phyloP scores from a whole-genome alignment of 2,888 invertebrate genomes.

The Coleophora deauratella region DNA sequence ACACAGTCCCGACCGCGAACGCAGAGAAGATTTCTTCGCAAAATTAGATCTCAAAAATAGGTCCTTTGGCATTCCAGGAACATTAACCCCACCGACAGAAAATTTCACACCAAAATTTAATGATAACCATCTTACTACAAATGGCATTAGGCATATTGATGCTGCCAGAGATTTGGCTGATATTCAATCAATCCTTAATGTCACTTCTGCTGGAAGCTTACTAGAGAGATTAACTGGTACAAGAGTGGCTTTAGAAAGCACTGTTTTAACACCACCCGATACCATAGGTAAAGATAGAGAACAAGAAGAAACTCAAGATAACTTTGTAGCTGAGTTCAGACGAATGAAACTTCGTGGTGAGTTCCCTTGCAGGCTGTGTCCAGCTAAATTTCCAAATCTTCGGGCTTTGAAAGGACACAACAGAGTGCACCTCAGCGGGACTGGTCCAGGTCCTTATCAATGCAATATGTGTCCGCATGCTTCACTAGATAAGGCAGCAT shows the following conservation, averaged over 20 bases:
- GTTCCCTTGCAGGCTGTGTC: constrained; percentile 93
- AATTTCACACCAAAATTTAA: constrained; percentile 57
- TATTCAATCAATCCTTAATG: constrained; percentile 87
- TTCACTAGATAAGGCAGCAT: constrained; percentile 91
- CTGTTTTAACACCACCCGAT: constrained; percentile 60
- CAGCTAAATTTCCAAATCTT: constrained; percentile 89
- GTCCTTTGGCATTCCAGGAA: constrained; percentile 68
- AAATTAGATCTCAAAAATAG: constrained; percentile 85
- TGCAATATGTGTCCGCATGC: constrained; percentile 96
- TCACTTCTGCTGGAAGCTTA: constrained; percentile 81
- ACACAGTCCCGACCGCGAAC: constrained; percentile 72
- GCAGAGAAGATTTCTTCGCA: constrained; percentile 86
- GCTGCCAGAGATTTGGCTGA: constrained; percentile 86
- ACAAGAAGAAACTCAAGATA: constrained; percentile 84
- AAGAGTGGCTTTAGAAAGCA: constrained; percentile 52
- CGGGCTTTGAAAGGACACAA: constrained; percentile 94
- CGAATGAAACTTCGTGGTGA: constrained; percentile 92
- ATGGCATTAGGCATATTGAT: constrained; percentile 66
- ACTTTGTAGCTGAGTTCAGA: constrained; percentile 88
- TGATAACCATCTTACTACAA: constrained; percentile 46
- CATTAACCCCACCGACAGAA: constrained; percentile 59
- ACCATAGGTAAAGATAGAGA: constrained; percentile 55
- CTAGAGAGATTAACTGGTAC: constrained; percentile 76
- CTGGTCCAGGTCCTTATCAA: constrained; percentile 85
- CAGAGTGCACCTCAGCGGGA: constrained; percentile 86